phyloP scores from a whole-genome alignment of 2,113 vertebrate genomes.

The Dipodomys stephensi region DNA sequence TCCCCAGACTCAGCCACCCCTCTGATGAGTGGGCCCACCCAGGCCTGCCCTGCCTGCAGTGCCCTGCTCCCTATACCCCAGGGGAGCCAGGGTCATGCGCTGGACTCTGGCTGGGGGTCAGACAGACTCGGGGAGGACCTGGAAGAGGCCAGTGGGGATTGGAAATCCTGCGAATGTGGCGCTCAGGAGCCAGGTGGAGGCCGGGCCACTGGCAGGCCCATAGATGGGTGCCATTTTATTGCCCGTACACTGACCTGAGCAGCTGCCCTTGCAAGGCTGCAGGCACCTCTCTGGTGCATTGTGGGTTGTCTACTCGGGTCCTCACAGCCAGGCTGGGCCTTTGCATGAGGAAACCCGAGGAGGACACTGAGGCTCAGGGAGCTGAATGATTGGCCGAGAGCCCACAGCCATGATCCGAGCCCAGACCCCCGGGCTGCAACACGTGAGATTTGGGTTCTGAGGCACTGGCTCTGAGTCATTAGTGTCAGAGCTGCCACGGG shows the following conservation, averaged over 20 bases:
- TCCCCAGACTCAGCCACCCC: not conserved
- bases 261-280: accelerated
- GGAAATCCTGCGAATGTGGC: not conserved
- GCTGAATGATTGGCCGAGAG: not conserved
- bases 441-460: not conserved
- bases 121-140: no score
- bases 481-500: not conserved
- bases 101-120: not conserved
- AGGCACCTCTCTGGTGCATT: no score
- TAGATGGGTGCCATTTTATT: not conserved
- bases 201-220: not conserved
- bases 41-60: not conserved
- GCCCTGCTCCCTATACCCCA: not conserved
- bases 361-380: conserved; percentile 1
- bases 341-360: not conserved
- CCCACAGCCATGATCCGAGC: not conserved
- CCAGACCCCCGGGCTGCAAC: not conserved
- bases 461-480: accelerated
- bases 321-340: not conserved
- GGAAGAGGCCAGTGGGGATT: no score
- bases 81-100: not conserved
- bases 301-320: not conserved
- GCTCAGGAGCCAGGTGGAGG: not conserved
- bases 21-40: not conserved
- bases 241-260: not conserved